phyloP scores from a whole-genome alignment of 2,113 vertebrate genomes.

The Limnothrissa miodon region DNA sequence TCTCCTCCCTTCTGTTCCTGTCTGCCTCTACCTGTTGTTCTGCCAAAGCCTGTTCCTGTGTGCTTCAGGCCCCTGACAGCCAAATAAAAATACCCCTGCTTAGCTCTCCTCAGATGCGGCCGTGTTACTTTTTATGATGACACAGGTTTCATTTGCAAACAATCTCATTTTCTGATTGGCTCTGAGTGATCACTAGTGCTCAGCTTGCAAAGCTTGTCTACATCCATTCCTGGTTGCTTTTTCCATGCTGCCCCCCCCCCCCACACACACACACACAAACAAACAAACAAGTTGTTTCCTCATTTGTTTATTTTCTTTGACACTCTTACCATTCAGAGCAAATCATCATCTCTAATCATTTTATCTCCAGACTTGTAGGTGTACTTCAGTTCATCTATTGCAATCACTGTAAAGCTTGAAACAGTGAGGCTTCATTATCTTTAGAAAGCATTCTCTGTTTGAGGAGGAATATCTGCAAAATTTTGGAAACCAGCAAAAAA shows the following conservation, averaged over 20 bases:
- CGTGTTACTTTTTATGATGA: conserved; percentile 36
- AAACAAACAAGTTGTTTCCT: not conserved
- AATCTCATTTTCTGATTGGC: conserved; percentile 12
- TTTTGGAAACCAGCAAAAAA: not conserved
- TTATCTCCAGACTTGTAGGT: not conserved
- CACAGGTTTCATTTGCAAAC: conserved; percentile 8
- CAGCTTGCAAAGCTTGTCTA: not conserved
- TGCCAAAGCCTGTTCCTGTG: not conserved
- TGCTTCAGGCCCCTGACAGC: conserved; percentile 8
- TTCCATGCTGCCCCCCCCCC: not conserved
- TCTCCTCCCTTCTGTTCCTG: conserved; percentile 20
- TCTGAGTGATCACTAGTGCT: not conserved
- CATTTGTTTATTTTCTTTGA: not conserved
- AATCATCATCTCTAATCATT: not conserved
- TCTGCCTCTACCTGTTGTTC: conserved; percentile 11
- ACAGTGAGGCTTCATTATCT: not conserved
- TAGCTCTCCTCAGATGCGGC: conserved; percentile 17
- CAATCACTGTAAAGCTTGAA: not conserved
- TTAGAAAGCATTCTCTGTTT: not conserved
- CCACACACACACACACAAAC: too few species aligned
- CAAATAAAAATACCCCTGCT: not conserved
- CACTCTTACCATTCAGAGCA: not conserved
- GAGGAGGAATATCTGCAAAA: too few species aligned
- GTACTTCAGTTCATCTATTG: not conserved
- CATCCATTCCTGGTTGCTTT: not conserved